Percentiles rank a stretch among this genome's conserved stretches.
phyloP scores from a whole-genome alignment of 2,113 vertebrate genomes.

The Cygnus buccinator region DNA sequence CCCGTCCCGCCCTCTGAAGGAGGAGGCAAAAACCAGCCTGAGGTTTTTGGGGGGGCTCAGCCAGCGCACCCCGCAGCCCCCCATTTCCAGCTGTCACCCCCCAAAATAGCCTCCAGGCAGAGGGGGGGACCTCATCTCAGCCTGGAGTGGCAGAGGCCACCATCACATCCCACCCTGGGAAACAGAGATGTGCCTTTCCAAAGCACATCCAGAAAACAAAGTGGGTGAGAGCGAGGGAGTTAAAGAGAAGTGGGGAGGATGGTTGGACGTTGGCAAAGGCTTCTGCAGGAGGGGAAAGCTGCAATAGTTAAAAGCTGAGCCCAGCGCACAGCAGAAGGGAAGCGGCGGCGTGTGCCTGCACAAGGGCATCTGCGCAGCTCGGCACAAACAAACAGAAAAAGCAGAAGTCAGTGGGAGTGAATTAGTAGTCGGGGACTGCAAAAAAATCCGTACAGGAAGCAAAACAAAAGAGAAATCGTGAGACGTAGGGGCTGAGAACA shows the following conservation, averaged over 20 bases:
- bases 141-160: not conserved
- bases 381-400: slow-evolving; percentile 23
- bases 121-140: not conserved
- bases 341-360: not conserved
- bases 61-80: not conserved
- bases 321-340: slow-evolving; percentile 17
- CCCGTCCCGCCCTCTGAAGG: not conserved
- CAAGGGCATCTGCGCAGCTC: slow-evolving; percentile 45
- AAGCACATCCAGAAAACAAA: not conserved
- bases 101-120: rapidly evolving
- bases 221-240: not conserved
- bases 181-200: not conserved
- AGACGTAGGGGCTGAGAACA: not conserved
- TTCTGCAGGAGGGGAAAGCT: not conserved
- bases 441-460: slow-evolving; percentile 61
- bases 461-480: slow-evolving; percentile 60
- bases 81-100: not conserved
- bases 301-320: slow-evolving; percentile 40
- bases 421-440: slow-evolving; percentile 37
- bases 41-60: not conserved
- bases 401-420: slow-evolving; percentile 52
- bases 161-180: not conserved
- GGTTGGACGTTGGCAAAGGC: not conserved
- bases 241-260: not conserved
- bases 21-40: not conserved